Conservation (phyloP, 2,113 vertebrate species). For the Lathamus discolor region DNA sequence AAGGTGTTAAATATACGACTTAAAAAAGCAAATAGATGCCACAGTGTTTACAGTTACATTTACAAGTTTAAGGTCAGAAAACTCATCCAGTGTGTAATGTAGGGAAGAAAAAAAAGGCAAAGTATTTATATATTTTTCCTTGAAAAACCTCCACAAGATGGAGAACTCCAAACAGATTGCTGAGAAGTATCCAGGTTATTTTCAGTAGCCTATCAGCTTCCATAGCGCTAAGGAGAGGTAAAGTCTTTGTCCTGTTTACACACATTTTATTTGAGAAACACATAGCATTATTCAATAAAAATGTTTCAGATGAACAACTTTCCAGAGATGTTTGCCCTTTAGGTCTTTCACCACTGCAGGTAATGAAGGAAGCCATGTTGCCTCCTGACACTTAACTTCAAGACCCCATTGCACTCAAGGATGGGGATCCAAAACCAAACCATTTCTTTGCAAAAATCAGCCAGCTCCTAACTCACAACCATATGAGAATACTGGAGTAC, state of each 20-base stretch:
- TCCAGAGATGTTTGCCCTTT: not conserved
- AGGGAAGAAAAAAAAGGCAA: not conserved
- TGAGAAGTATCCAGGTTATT: not conserved
- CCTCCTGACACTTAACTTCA: not conserved
- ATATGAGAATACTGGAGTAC: not conserved
- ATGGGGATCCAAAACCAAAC: not conserved
- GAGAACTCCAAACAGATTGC: not conserved
- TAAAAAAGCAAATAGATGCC: not conserved
- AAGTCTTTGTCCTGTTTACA: not conserved
- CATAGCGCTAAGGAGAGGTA: not conserved
- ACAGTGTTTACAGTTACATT: not conserved
- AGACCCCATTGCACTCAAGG: not conserved
- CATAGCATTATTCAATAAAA: not conserved
- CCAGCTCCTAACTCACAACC: not conserved
- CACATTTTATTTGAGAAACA: not conserved
- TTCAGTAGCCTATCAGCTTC: not conserved
- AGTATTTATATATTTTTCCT: not conserved
- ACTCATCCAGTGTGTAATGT: not conserved
- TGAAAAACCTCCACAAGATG: not conserved
- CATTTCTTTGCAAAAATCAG: not conserved
- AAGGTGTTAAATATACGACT: not conserved
- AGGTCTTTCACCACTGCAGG: not conserved
- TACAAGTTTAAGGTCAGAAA: slow-evolving; percentile 18
- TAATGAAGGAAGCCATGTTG: not conserved
- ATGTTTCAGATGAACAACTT: not conserved